phyloP scores from a whole-genome alignment of 2,797 vertebrate species.

The Mus caroli region DNA sequence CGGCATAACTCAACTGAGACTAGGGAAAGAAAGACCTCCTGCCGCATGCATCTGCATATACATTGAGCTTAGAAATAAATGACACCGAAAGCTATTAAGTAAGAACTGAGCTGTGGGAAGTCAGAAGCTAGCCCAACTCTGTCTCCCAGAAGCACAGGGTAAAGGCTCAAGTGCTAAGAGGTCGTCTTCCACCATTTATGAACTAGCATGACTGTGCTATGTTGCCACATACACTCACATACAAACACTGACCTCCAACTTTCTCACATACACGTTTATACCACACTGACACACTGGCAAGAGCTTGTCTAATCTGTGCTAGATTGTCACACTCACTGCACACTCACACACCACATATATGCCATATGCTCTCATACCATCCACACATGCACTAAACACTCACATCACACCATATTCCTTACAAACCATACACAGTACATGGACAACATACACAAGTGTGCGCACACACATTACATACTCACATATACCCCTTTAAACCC shows the following conservation, averaged over 20 bases:
- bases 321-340: background rate
- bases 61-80: conserved; percentile 81
- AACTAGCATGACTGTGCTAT: background rate
- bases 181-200: conserved; percentile 24
- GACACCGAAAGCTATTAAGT: conserved; percentile 76
- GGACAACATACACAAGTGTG: background rate
- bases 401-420: background rate
- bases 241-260: no score
- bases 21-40: conserved; percentile 58
- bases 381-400: no score
- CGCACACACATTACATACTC: background rate
- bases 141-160: conserved; percentile 65
- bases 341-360: background rate
- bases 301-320: background rate
- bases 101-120: conserved; percentile 78
- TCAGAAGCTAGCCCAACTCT: conserved; percentile 68
- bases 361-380: background rate
- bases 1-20: conserved; percentile 68
- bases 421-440: background rate
- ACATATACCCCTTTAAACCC: background rate
- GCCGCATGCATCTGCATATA: conserved; percentile 74
- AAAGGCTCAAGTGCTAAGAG: conserved; percentile 49
- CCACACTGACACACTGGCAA: background rate
- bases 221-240: background rate
- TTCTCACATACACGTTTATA: background rate